Evolutionary conservation across 2,113 vertebrate genomes (phyloP), one percentile per base, ranked within the genome.

Genomic region (Gasterosteus nipponicus): DNA sequence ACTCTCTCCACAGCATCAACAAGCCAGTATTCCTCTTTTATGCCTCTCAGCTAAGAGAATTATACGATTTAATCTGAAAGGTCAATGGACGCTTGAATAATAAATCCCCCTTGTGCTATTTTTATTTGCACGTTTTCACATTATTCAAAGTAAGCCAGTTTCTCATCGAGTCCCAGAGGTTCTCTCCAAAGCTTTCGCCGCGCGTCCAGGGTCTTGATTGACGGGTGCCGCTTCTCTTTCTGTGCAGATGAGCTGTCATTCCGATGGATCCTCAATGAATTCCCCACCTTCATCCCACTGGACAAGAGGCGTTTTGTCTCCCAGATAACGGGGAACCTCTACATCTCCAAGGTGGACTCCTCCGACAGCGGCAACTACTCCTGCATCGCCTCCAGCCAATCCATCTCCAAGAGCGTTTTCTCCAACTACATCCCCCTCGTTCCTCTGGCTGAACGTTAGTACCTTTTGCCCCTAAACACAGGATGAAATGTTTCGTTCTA

Each of bases 341-440:
- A 98, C 86, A 99, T 99, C 81, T 97, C 98, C 41, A 97, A 97
- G 77, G 98, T 99, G 19, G 96, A 97, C 70, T 89, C 94, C 16
- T 94, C 94, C 0, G 98, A 99, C 90, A 96, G 91, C 31, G 98
- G 98, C 83, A 99, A 99, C 94, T 99, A 99, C 75, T 98, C 98
- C 1, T 99, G 98, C 87, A 98, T 99, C 47, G 96, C 96, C 3
- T 96, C 96, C 80, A 99, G 98, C 82, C 94, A 94, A 29, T 97
- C 97, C 10, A 98, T 99, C 77, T 96, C 98, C 31, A 99, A 99
- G 92, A 99, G 97, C 10, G 98, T 99, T 12, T 99, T 99, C 93
- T 98, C 97, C 94, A 98, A 96, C 93, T 98, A 97, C 89, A 99
- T 98, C 72, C 95, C 97, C 2, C 96, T 99, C 63, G 95, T 97